Base-by-base conservation (phyloP, 2,888 invertebrate genomes). In the Drosophila pseudotalamancana region DNA sequence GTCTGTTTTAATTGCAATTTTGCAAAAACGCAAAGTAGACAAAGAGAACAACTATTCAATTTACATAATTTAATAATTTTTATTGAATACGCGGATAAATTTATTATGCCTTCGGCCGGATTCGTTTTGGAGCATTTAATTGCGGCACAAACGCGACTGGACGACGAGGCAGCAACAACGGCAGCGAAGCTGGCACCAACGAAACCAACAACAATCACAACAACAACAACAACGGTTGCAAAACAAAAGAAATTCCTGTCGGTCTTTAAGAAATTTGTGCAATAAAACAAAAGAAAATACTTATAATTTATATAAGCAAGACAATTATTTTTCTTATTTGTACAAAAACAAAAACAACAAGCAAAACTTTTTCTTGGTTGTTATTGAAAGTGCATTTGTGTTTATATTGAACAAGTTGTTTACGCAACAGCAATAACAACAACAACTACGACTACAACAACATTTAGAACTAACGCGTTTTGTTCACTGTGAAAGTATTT, bases 91-190 rank as follows among this genome's bases (percentile, higher is more conserved):
- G 51, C 39, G 57, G n/a, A 57, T 77, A 51, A 42, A 67, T 21
- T n/a, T 71, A 90, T 85, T 84, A 91, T 91, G 91, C 90, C 90
- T 89, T 90, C 91, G 70, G 89, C 88, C 45, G 66, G 88, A 74
- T 91, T 90, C 82, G 82, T 91, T 46, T 88, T 89, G 61, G 90
- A 91, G 83, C 89, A 91, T 85, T 87, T 91, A 53, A 87, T 89
- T 73, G 82, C 75, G 72, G 88, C 88, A 79, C 86, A 89, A 82
- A 57, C 79, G 55, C 88, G 85, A 51, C 77, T 77, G 55, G 73
- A 77, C 73, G 79, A 84, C 31, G 64, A 64, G 56, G 71, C 68
- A 56, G 70, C 59, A 39, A 34, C 31, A 35, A 29, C 71, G 45
- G 49, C 59, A 25, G 32, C 16, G 12, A 61, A 64, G 27, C 27